Evolutionary conservation across 2,888 invertebrate genomes (phyloP), one percentile per base, ranked within the genome.

Genomic region (Drosophila buzzatii): DNA sequence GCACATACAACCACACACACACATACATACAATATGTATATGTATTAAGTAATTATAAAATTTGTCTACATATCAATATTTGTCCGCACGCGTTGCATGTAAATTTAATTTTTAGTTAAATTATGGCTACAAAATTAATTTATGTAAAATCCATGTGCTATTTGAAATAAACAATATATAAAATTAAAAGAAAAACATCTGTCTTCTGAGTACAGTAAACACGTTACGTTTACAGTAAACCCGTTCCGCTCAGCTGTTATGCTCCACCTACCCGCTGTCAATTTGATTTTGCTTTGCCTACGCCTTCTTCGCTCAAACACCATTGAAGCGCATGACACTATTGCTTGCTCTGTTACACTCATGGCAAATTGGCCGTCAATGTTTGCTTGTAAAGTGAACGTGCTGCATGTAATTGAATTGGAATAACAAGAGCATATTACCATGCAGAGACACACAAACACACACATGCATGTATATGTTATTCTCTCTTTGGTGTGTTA

Each of bases 91-190:
- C 49, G 42, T 57, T 55, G 73, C 65, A 73, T 68, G 20, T 78
- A 62, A 35, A 59, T 70, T 81, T 81, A 59, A 63, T 76, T 3
- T 69, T 76, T 89, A 89, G 68, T 84, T 89, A 81, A 86, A 84
- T 89, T 75, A 71, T 81, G 70, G 63, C 68, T 73, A 76, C 78
- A 70, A 73, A 37, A 57, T 80, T 85, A 80, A 89, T 89, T 89
- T 85, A 88, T 89, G 85, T 80, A 53, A 76, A 71, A 68, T 81
- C 72, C 70, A 69, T 83, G 86, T 83, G 85, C 83, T 88, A 89
- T 82, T 85, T 88, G 71, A 85, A 80, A 80, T 70, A 87, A 81
- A 71, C 64, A 75, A 61, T 51, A 85, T 82, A 66, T 51, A 64
- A 60, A 60, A 65, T 51, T 51, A 37, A 31, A 56, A 64, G 60